Conservation (phyloP, 2,888 invertebrate species). For the Reticulitermes lucifugus region DNA sequence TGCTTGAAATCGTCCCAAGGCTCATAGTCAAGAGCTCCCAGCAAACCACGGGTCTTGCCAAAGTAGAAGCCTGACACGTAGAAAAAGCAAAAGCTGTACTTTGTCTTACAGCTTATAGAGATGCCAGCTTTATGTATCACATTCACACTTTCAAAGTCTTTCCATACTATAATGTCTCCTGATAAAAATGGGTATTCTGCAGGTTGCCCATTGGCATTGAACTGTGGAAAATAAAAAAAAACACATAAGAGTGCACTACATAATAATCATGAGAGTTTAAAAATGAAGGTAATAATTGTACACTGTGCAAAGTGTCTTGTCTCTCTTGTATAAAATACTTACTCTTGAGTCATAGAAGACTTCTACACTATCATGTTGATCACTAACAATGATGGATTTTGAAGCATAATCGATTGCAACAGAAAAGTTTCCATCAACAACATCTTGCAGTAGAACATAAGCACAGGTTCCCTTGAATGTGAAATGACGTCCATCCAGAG, state of each 20-base stretch:
- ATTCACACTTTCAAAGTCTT: conserved; percentile 67
- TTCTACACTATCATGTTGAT: conserved; percentile 70
- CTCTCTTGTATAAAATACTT: conserved; percentile 51
- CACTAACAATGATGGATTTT: conserved; percentile 75
- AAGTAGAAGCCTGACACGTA: conserved; percentile 87
- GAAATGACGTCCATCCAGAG: conserved; percentile 86
- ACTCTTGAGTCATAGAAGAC: conserved; percentile 74
- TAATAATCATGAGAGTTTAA: neutral
- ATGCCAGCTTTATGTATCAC: conserved; percentile 73
- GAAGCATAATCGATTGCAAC: conserved; percentile 79
- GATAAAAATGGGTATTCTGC: conserved; percentile 77
- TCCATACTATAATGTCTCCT: conserved; percentile 70
- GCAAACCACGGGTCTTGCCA: conserved; percentile 85
- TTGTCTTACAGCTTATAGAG: conserved; percentile 70
- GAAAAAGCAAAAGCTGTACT: conserved; percentile 76
- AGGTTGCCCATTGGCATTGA: conserved; percentile 73
- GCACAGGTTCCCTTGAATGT: conserved; percentile 86
- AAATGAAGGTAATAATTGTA: neutral
- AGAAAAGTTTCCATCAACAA: conserved; percentile 87
- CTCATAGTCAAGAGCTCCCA: conserved; percentile 92
- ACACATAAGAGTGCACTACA: neutral
- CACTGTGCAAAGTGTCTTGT: neutral
- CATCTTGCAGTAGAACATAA: conserved; percentile 87
- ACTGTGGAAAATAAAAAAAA: conserved; percentile 60
- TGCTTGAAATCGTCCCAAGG: conserved; percentile 84